Conservation (phyloP, 1,140 invertebrate genomes). For the Mercenaria mercenaria region DNA sequence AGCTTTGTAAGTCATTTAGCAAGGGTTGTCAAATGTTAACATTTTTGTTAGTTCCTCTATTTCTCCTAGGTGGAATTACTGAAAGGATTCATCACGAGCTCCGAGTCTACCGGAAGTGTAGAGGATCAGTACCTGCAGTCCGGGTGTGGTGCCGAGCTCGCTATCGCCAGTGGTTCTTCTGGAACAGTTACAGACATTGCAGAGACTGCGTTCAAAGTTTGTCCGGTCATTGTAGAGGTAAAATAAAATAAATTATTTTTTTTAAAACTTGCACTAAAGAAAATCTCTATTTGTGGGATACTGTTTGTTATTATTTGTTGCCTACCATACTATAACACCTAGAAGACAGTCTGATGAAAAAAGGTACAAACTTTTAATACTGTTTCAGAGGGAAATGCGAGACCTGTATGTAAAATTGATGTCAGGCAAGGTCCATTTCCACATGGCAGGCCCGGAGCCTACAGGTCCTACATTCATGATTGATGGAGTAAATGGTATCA, state of each 20-base stretch:
- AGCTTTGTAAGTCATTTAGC: too few relatives aligned
- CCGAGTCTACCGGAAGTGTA: background rate
- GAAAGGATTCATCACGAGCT: background rate
- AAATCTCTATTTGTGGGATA: too few relatives aligned
- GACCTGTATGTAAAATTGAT: slow-evolving; percentile 17
- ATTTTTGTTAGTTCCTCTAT: too few relatives aligned
- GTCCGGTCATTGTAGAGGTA: slow-evolving; percentile 47
- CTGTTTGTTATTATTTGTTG: background rate
- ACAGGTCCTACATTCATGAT: background rate
- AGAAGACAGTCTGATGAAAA: too few relatives aligned
- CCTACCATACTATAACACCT: too few relatives aligned
- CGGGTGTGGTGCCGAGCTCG: slow-evolving; percentile 9
- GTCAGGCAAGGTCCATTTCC: slow-evolving; percentile 14
- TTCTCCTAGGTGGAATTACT: slow-evolving; percentile 23
- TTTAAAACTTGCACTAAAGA: too few relatives aligned
- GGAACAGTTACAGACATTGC: slow-evolving; percentile 2
- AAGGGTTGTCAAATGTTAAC: too few relatives aligned
- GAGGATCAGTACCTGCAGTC: slow-evolving; percentile 14
- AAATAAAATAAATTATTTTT: background rate
- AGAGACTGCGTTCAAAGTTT: background rate
- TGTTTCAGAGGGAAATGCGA: slow-evolving; percentile 33
- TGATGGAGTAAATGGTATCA: background rate
- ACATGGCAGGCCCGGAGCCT: slow-evolving; percentile 31
- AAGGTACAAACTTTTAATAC: too few relatives aligned
- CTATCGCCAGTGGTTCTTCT: background rate